Base-by-base conservation (phyloP, 1,140 invertebrate species). In the Contarinia nasturtii region DNA sequence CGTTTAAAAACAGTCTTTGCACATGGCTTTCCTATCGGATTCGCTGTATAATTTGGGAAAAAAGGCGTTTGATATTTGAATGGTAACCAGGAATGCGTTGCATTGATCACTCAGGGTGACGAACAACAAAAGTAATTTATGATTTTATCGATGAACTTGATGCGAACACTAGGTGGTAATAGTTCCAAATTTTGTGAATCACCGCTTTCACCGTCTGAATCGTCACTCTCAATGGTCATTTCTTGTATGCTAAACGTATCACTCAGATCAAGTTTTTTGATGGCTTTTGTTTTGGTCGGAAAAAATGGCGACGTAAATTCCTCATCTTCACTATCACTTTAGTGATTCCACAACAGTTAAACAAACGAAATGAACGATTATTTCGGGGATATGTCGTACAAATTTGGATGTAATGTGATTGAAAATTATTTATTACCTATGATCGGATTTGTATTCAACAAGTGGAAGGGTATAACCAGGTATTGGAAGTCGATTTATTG, bases 241-340 rank as follows among this genome's bases (percentile, higher is more conserved):
- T 64, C 61, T 48, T 64, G 61, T 54, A 64, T 61, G 49, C 61
- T 64, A 44, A 64, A 64, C 0, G 61, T 64, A 43, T 64, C 61
- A 14, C 57, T 58, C 22, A 61, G 58, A 1, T 49, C 42, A 4
- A 55, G 58, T 10, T 56, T 58, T 36, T 57, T 57, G 42, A 53
- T 52, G 34, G 54, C 54, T 50, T 59, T 59, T 44, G 57, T 45
- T 46, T 63, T 58, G 7, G 55, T 54, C 1, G 61, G 59, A 34
- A 63, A 61, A 43, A 63, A 64, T 19, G 58, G 56, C 18, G 60
- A 56, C 38, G 60, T 59, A 47, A 63, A 61, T n/a, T 55, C 54
- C 42, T 63, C 61, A 34, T 63, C 61, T 40, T 56, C 58, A 48
- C 14, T 42, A 20, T 4, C 5, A 7, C 10, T n/a, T 7, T 34